Evolutionary conservation across 2,113 vertebrate species (phyloP).

Genomic region (Solea senegalensis): DNA sequence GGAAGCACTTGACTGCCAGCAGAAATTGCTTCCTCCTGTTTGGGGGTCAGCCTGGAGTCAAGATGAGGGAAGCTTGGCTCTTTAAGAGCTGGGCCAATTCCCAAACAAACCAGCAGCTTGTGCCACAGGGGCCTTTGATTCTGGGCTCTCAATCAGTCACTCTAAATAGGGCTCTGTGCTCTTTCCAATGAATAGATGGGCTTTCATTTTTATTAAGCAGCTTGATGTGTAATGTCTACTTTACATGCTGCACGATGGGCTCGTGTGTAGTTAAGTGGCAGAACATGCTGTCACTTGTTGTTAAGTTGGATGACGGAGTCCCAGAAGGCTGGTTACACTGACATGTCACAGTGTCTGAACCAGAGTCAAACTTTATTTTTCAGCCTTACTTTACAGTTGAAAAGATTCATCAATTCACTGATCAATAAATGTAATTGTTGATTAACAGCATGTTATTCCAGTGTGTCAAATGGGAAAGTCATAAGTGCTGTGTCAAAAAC

Average conservation of each 20-base stretch:
- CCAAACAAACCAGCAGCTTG: constrained; percentile 64
- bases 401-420: neutral
- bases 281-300: constrained; percentile 46
- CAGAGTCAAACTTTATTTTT: constrained; percentile 11
- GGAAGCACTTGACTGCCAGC: constrained; percentile 63
- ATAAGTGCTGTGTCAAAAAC: too few species aligned
- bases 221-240: constrained; percentile 61
- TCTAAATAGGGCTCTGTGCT: constrained; percentile 67
- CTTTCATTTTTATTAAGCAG: constrained; percentile 68
- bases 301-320: constrained; percentile 39
- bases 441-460: neutral
- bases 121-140: constrained; percentile 67
- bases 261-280: constrained; percentile 45
- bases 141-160: constrained; percentile 73
- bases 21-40: constrained; percentile 65
- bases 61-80: constrained; percentile 79
- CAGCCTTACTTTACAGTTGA: neutral
- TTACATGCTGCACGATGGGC: constrained; percentile 44
- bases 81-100: constrained; percentile 75
- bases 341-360: neutral
- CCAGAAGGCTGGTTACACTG: constrained; percentile 21
- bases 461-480: too few species aligned
- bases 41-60: constrained; percentile 69
- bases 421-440: neutral
- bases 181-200: constrained; percentile 54